Evolutionary conservation across 2,888 invertebrate species (phyloP), one percentile per base, ranked within the genome.

Genomic region (Abrostola tripartita): DNA sequence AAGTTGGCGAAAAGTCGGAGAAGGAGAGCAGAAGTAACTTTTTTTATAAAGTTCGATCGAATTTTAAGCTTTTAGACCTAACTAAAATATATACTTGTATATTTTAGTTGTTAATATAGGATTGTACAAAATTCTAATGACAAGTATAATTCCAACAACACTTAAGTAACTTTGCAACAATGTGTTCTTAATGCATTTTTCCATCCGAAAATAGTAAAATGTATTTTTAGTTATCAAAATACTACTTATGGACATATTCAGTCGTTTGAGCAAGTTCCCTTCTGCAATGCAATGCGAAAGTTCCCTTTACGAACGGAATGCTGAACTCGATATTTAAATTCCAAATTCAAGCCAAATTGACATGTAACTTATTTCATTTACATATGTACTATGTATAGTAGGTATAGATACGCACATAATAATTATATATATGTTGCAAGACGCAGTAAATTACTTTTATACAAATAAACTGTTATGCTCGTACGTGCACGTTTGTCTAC

Each of bases 371-470:
- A 63, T 68, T 70, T 72, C 58, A 50, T 61, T 55, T 63, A 50
- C 53, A 52, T 49, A 36, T 37, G 44, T 38, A 52, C n/a, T 51
- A 51, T 9, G n/a, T 49, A 69, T 24, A 24, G 24, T 47, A 47
- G 8, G 2, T 47, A 8, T 47, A 24, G 9, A 8, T 7, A 9
- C 0, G 12, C 14, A 47, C 8, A 24, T 1, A n/a, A 12, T 49
- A 66, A 42, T 55, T 51, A 44, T 57, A 53, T 52, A 65, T 61
- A 62, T 52, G 62, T 52, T 51, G 63, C 67, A 63, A 65, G 64
- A 65, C 65, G 59, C 59, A 76, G 86, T 84, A 89, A 90, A 90
- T 90, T 88, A 90, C 88, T 88, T 89, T 88, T 89, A 89, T 90
- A 88, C 86, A 87, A 90, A 90, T 90, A 73, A 81, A 81, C 79